Evolutionary conservation across 2,797 vertebrate genomes (phyloP), one percentile per base, ranked within the genome.

Genomic region (Eulemur rubriventer): DNA sequence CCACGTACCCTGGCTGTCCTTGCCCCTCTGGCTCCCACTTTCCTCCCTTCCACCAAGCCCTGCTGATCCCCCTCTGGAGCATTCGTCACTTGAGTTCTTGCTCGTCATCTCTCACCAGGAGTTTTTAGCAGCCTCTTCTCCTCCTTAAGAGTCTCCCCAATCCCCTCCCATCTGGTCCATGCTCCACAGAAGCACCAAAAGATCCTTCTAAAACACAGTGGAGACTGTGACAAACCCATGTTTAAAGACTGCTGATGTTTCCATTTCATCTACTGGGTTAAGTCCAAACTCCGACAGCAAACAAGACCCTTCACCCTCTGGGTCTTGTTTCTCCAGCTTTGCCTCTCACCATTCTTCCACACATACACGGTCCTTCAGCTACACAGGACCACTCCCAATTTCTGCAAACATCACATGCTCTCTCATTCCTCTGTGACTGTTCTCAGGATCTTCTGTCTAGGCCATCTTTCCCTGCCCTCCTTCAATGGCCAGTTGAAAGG

Each of bases 181-280:
- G 26, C 38, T 86, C 57, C 73, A 94, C 4, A 85, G 52, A 91
- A 63, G 55, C 50, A 78, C 22, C 26, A 69, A 65, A 50, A 38
- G 30, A 79, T 63, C n/a, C 43, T 91, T 80, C 28, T 89, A 82
- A 73, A 92, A 79, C 9, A 84, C 46, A 48, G 75, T 73, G 79
- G 41, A 83, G 50, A 79, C 3, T 82, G 38, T 87, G 70, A 90
- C 17, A 57, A 83, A 57, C 33, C 69, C 26, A 57, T 91, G 78
- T 89, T 81, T n/a, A 91, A 89, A 93, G 33, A 43, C 72, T 85
- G 91, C 82, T 76, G 18, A 94, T 28, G 26, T 41, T 88, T 61
- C 63, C 30, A 65, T 61, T 73, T 83, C 38, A 86, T 78, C 69
- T 65, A 13, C 16, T 0, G 11, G 28, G 48, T 88, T 84, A 91